Percentiles rank a stretch among this genome's conserved stretches.
phyloP scores from a whole-genome alignment of 2,797 vertebrate genomes.

The Delichon dasypus region DNA sequence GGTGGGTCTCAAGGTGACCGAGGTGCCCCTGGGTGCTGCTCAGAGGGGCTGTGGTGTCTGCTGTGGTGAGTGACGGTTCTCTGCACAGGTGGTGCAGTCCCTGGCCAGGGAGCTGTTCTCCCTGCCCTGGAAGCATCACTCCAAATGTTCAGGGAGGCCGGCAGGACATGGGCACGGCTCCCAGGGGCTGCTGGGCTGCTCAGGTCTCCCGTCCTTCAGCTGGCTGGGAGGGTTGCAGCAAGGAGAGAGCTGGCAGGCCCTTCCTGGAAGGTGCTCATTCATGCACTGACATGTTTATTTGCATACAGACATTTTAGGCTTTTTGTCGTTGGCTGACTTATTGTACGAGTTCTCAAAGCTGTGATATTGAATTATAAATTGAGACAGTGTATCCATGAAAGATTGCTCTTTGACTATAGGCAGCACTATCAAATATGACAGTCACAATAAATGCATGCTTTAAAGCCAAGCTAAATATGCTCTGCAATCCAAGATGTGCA shows the following conservation, averaged over 20 bases:
- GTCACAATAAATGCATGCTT: constrained; percentile 63
- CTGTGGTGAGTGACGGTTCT: rapidly evolving
- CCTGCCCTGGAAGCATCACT: not conserved
- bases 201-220: not conserved
- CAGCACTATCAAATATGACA: constrained; percentile 60
- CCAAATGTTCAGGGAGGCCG: rapidly evolving
- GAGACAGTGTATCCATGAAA: constrained; percentile 56
- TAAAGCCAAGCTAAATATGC: constrained; percentile 67
- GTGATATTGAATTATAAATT: constrained; percentile 69
- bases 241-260: not conserved
- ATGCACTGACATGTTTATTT: constrained; percentile 43
- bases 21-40: not conserved
- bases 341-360: constrained; percentile 51
- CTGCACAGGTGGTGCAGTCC: not conserved
- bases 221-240: not conserved
- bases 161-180: not conserved
- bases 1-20: rapidly evolving
- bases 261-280: constrained; percentile 23
- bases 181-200: not conserved
- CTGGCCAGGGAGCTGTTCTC: not conserved
- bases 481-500: constrained; percentile 61
- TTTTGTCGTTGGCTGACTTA: constrained; percentile 63
- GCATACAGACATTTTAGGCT: constrained; percentile 26
- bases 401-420: constrained; percentile 61
- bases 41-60: not conserved